phyloP scores from a whole-genome alignment of 2,113 vertebrate genomes.

The Zosterops hypoxanthus region DNA sequence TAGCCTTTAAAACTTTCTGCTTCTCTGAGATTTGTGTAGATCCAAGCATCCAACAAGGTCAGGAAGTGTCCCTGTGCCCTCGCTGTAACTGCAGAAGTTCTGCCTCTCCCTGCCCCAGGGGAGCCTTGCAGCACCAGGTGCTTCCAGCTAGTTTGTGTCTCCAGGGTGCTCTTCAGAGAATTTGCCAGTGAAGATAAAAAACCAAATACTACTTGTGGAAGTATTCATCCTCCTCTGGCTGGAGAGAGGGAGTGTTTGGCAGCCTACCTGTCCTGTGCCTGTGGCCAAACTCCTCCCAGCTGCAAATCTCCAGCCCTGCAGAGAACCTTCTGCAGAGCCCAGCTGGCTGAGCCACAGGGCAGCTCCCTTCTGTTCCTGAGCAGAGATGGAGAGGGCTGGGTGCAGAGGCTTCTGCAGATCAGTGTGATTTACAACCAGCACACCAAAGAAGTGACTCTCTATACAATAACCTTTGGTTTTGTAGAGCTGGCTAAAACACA shows the following conservation, averaged over 20 bases:
- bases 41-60: not conserved
- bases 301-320: not conserved
- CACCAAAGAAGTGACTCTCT: not conserved
- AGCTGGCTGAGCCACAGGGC: not conserved
- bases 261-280: not conserved
- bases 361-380: not conserved
- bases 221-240: not conserved
- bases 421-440: not conserved
- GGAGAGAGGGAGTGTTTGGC: not conserved
- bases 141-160: not conserved
- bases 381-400: not conserved
- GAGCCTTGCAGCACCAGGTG: not conserved
- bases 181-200: not conserved
- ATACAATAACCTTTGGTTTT: conserved; percentile 28
- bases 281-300: not conserved
- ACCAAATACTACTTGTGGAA: not conserved
- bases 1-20: not conserved
- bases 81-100: not conserved
- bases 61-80: not conserved
- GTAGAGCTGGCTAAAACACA: conserved; percentile 2
- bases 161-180: not conserved
- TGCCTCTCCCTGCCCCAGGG: not conserved
- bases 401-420: not conserved
- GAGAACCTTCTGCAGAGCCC: conserved; percentile 24
- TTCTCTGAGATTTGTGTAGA: not conserved